Conservation (phyloP, 2,797 vertebrate species). For the Acipenser transmontanus region DNA sequence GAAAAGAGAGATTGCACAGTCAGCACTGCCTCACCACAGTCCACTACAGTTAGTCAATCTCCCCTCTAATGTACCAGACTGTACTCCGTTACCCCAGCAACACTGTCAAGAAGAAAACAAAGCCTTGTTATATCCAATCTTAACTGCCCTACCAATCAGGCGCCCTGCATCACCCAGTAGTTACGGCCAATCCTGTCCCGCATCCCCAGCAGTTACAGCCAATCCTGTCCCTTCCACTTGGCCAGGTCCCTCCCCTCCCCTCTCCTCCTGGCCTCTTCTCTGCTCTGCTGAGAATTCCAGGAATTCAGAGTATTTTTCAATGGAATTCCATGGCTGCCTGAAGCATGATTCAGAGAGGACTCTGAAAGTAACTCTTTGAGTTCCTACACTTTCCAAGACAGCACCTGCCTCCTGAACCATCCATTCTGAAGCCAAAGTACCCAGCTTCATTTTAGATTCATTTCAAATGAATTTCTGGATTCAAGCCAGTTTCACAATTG, state of each 20-base stretch:
- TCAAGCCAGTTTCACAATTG: too few relatives aligned
- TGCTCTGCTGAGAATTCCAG: conserved; percentile 51
- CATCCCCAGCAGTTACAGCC: background rate
- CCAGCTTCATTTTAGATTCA: too few relatives aligned
- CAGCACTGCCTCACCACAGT: too few relatives aligned
- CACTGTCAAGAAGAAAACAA: background rate
- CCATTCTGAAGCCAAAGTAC: too few relatives aligned
- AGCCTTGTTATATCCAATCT: background rate
- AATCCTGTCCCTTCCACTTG: conserved; percentile 18
- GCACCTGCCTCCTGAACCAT: too few relatives aligned
- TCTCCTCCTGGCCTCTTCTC: conserved; percentile 27
- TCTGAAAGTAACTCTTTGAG: conserved; percentile 38
- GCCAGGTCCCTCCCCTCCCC: conserved; percentile 21
- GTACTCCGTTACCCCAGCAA: background rate
- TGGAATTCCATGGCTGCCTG: conserved; percentile 50
- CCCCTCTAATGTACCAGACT: too few relatives aligned
- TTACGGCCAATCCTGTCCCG: conserved; percentile 14
- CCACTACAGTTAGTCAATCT: too few relatives aligned
- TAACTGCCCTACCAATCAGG: background rate
- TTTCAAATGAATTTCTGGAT: too few relatives aligned
- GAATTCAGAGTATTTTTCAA: conserved; percentile 53
- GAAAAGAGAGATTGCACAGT: too few relatives aligned
- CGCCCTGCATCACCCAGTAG: background rate
- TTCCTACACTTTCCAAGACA: conserved; percentile 3
- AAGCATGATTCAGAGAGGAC: conserved; percentile 3